Evolutionary conservation across 2,888 invertebrate genomes (phyloP), one percentile per base, ranked within the genome.

Genomic region (Reticulitermes lucifugus): DNA sequence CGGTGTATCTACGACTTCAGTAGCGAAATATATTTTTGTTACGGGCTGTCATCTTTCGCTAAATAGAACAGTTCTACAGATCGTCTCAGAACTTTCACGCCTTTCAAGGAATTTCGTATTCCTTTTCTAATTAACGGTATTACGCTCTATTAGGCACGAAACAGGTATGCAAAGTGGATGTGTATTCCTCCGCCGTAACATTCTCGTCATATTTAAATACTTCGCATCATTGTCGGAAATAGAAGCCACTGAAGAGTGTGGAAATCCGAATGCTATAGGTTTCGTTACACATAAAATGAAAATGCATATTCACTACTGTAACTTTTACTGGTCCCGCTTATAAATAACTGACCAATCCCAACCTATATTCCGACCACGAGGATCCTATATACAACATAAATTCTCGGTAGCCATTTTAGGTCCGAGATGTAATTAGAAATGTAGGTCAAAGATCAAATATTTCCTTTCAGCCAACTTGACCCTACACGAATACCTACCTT

Each of bases 361-460:
- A 79, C 55, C 79, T 55, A 79, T 43, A 29, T 25, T 25, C 25
- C 22, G 25, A 55, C 12, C 43, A 77, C n/a, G 25, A 21, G 79
- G 29, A n/a, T 25, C 18, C 46, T 55, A 29, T 51, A 79, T 51
- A 18, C 7, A 25, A 5, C 14, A n/a, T 1, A 4, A 25, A 10
- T 65, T 25, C 10, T 12, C n/a, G 25, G 65, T 25, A 25, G 65
- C 81, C 81, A 81, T 81, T 70, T 65, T 70, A 81, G 22, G 81
- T 81, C 81, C 35, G 70, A 41, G n/a, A n/a, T 22, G 41, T 59
- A n/a, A 81, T 70, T 70, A n/a, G 4, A 81, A 41, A 81, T 81
- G 65, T 81, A 81, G 81, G 81, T 81, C 81, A 81, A 81, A 81
- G 81, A 70, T 81, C 81, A 70, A 81, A 70, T 70, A n/a, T 60